phyloP scores from a whole-genome alignment of 2,888 invertebrate genomes.

The Apoda limacodes region DNA sequence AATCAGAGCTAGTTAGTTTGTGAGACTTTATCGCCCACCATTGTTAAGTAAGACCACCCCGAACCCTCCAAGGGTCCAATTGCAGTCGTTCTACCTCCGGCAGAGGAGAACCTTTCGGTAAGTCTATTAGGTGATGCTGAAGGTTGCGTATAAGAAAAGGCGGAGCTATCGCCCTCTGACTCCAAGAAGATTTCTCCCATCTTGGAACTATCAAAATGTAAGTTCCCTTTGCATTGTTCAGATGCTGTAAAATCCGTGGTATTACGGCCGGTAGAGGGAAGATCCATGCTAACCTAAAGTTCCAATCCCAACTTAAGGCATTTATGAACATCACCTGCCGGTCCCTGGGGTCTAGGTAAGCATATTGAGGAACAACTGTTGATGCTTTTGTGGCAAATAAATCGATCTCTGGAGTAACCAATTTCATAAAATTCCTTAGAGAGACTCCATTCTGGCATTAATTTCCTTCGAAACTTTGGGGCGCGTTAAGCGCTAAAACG shows the following conservation, averaged over 20 bases:
- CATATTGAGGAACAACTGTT: conserved; percentile 10
- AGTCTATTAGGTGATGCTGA: conserved; percentile 10
- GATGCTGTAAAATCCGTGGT: conserved; percentile 17
- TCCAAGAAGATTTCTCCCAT: conserved; percentile 16
- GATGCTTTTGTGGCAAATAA: conserved; percentile 10
- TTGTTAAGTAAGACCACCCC: conserved; percentile 14
- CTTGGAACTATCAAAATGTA: conserved; percentile 16
- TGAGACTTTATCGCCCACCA: too few species aligned
- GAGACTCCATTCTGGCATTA: too few species aligned
- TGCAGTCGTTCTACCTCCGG: conserved; percentile 6
- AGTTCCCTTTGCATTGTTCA: conserved; percentile 12
- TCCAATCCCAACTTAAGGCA: conserved; percentile 14
- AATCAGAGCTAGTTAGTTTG: too few species aligned
- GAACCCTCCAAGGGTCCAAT: conserved; percentile 17
- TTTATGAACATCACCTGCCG: conserved; percentile 5
- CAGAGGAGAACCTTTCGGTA: conserved; percentile 7
- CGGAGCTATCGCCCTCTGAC: conserved; percentile 5
- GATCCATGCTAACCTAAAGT: conserved; percentile 16
- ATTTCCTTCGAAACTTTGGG: too few species aligned
- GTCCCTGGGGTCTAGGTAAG: conserved; percentile 5
- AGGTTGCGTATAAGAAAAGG: conserved; percentile 13
- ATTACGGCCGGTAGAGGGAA: conserved; percentile 21
- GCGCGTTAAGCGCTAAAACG: too few species aligned
- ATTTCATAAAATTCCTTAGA: too few species aligned
- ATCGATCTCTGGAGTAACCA: conserved; percentile 14